phyloP scores from a whole-genome alignment of 1,140 invertebrate genomes.

The Nautilus pompilius region DNA sequence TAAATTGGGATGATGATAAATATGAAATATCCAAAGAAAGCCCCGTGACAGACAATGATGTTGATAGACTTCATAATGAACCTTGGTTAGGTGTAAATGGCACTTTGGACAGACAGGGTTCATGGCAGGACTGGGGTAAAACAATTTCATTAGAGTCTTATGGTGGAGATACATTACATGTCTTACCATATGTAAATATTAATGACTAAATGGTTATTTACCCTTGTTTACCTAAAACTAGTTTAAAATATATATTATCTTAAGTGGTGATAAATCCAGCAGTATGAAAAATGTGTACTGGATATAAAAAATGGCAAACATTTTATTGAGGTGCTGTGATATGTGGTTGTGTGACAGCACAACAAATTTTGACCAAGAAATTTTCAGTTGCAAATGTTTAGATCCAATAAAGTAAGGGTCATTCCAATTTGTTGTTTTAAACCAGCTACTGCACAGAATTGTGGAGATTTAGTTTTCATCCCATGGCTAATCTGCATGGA shows the following conservation, averaged over 20 bases:
- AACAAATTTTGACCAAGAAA: neutral
- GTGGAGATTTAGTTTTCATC: neutral
- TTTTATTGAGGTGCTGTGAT: neutral
- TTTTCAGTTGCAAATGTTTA: neutral
- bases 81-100: slow-evolving; percentile 65
- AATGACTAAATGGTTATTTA: slow-evolving; percentile 55
- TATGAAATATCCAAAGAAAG: slow-evolving; percentile 18
- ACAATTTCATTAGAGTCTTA: slow-evolving; percentile 67
- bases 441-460: neutral
- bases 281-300: neutral
- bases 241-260: neutral
- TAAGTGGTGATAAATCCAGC: neutral
- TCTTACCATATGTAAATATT: slow-evolving; percentile 90
- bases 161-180: slow-evolving; percentile 71
- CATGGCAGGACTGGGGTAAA: slow-evolving; percentile 82
- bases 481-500: neutral
- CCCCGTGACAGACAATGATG: slow-evolving; percentile 46
- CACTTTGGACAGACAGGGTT: slow-evolving; percentile 59
- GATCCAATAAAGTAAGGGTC: neutral
- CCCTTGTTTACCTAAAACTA: neutral
- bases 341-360: neutral
- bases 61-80: slow-evolving; percentile 55
- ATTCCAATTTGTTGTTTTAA: neutral
- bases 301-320: neutral
- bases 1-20: slow-evolving; percentile 56